Conservation (phyloP, 2,888 invertebrate genomes). For the Lepidonotus clava region DNA sequence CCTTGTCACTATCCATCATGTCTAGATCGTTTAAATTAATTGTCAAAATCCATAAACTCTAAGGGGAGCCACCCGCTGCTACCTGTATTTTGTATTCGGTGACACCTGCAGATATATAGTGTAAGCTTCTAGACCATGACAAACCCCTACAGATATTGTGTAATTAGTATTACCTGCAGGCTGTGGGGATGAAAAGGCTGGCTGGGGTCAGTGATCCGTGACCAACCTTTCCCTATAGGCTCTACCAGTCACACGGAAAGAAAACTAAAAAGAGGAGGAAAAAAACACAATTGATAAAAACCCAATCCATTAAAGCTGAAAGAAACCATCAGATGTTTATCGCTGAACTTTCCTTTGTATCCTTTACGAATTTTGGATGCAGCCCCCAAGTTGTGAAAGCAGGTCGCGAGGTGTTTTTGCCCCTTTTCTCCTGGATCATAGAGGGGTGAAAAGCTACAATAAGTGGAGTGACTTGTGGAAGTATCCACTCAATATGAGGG, state of each 20-base stretch:
- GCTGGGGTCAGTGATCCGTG: neutral
- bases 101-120: constrained; percentile 23
- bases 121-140: neutral
- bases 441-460: neutral
- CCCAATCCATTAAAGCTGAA: neutral
- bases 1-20: no score
- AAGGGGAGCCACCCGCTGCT: neutral
- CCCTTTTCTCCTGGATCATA: no score
- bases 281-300: no score
- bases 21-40: neutral
- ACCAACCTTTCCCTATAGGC: neutral
- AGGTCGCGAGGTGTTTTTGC: no score
- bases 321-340: neutral
- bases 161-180: constrained; percentile 17
- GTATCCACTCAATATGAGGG: neutral
- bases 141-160: neutral
- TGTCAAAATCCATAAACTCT: neutral
- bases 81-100: neutral
- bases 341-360: neutral
- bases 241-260: no score
- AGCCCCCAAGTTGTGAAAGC: no score
- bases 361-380: no score
- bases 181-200: neutral
- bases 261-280: neutral
- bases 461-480: neutral